Base-by-base conservation (phyloP, 2,888 invertebrate genomes). In the Drosophila demipolita region DNA sequence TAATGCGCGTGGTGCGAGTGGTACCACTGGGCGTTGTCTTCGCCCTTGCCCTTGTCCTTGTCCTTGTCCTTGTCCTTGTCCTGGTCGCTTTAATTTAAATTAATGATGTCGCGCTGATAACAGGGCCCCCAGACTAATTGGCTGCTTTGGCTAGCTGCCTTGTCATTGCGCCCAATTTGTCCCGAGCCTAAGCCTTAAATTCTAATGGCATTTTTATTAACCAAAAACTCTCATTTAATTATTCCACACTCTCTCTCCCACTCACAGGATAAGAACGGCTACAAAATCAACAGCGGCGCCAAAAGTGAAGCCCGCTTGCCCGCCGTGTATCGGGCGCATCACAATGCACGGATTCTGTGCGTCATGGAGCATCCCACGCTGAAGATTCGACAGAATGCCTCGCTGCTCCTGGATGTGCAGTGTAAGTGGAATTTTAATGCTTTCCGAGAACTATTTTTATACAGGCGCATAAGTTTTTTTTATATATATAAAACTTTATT, bases 261-360 rank as follows among this genome's bases (percentile, higher is more conserved):
- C 52, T 52, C 6, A 33, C 83, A 93, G 92, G 92, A 93, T 71
- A 93, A 93, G 74, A 90, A 90, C 65, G 84, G 90, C 52, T 93
- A 93, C 69, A 93, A 93, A 91, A 93, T 93, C 71, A 93, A 93
- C 87, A 90, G 93, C 45, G 94, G 94, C 32, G 94, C 94, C 38
- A 93, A 94, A 81, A 96, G 95, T 90, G 95, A 96, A 87, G 94
- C 97, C 78, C 94, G 96, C 91, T 93, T 96, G 90, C 94, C 96
- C 92, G 94, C 96, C 71, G 97, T 97, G 53, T 95, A 97, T 74
- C 94, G 98, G 48, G 96, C 96, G 73, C 96, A 97, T 90, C 98
- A 98, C 94, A 97, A 97, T 93, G 97, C 97, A 50, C 96, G 97
- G 62, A 95, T 98, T 72, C 95, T 96, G 77, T 98, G 98, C 92